A percentile compares a stretch with the other conserved stretches of the same genome.
Conservation (phyloP, 2,888 invertebrate species). For the Spodoptera littoralis region DNA sequence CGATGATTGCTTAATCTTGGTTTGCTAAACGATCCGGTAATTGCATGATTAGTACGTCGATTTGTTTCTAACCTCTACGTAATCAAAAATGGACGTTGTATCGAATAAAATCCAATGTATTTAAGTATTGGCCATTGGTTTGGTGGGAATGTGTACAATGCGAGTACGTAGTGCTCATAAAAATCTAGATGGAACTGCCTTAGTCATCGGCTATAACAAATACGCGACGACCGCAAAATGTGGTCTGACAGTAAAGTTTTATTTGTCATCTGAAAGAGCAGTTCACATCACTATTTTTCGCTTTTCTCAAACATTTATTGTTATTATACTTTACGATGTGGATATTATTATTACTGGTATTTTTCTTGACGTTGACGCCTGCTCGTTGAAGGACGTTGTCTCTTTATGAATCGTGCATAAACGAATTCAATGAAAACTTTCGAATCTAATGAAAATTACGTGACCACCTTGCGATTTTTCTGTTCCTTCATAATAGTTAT, state of each 20-base stretch:
- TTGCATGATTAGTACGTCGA: slow-evolving; percentile 42
- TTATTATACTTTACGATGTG: slow-evolving; percentile 32
- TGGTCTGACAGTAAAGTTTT: slow-evolving; percentile 47
- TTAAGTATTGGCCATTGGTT: background rate
- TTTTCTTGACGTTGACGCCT: background rate
- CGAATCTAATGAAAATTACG: background rate
- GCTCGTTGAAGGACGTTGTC: slow-evolving; percentile 24
- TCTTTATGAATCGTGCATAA: slow-evolving; percentile 28
- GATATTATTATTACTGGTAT: slow-evolving; percentile 16
- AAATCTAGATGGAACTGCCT: slow-evolving; percentile 11
- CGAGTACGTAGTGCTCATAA: slow-evolving; percentile 14
- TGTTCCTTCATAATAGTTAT: background rate
- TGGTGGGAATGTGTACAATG: background rate
- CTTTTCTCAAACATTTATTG: slow-evolving; percentile 41
- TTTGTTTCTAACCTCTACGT: slow-evolving; percentile 13
- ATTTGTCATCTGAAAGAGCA: slow-evolving; percentile 24
- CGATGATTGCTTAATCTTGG: slow-evolving; percentile 54
- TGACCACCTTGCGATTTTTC: slow-evolving; percentile 25
- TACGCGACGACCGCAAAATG: slow-evolving; percentile 50
- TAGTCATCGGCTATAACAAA: slow-evolving; percentile 49
- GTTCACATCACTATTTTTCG: slow-evolving; percentile 34
- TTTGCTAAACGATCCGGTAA: slow-evolving; percentile 47
- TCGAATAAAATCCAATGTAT: too few relatives aligned
- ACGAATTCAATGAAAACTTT: slow-evolving; percentile 25
- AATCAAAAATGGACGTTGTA: too few relatives aligned